phyloP scores from a whole-genome alignment of 2,113 vertebrate genomes.

The Regulus satrapa region DNA sequence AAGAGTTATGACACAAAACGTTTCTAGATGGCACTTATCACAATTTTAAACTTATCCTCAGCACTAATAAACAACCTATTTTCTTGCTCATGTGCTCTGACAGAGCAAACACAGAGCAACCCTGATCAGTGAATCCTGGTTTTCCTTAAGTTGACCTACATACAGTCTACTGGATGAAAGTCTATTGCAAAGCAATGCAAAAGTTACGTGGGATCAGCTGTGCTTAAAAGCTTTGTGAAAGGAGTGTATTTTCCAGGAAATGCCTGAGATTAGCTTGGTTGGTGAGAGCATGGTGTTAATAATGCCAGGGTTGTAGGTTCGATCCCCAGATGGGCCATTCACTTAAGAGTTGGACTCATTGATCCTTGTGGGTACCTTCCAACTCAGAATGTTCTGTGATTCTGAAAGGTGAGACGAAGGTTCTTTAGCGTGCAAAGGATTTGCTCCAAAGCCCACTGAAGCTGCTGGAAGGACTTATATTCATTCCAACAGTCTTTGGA shows the following conservation, averaged over 20 bases:
- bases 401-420: constrained; percentile 28
- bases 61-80: background rate
- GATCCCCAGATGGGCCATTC: background rate
- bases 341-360: background rate
- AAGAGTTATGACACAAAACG: background rate
- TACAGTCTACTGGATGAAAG: background rate
- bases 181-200: background rate
- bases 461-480: background rate
- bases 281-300: background rate
- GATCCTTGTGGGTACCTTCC: background rate
- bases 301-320: background rate
- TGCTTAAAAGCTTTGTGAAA: constrained; percentile 18
- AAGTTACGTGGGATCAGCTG: background rate
- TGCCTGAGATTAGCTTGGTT: background rate
- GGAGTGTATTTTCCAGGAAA: constrained; percentile 30
- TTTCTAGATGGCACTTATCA: background rate
- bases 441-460: constrained; percentile 29
- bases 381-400: background rate
- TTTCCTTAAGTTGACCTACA: background rate
- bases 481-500: background rate
- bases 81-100: background rate
- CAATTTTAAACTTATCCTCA: background rate
- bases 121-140: background rate
- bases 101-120: background rate
- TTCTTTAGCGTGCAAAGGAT: background rate